Percentiles rank a stretch among this genome's conserved stretches.
Conservation (phyloP, 2,113 vertebrate species). For the Coracopsis vasa region DNA sequence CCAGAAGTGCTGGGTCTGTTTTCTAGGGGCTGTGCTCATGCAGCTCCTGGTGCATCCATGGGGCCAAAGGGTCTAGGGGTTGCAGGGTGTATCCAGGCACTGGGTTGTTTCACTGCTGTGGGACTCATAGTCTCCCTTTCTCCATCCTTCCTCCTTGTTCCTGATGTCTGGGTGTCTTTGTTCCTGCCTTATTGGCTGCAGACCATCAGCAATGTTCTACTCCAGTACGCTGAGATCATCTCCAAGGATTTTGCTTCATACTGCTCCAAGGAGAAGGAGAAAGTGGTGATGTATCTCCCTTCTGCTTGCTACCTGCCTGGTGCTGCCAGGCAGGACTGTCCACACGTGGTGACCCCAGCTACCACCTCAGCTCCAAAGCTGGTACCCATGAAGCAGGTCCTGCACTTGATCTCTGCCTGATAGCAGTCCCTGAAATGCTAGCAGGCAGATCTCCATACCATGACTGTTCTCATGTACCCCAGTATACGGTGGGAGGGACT, state of each 20-base stretch:
- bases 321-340: not conserved
- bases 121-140: not conserved
- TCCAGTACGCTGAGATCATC: slow-evolving; percentile 94
- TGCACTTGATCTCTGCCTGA: accelerated
- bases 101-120: not conserved
- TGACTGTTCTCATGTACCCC: not conserved
- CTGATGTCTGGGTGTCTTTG: not conserved
- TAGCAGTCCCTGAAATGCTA: not conserved
- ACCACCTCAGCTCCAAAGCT: not conserved
- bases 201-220: slow-evolving; percentile 97
- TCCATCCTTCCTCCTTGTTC: not conserved
- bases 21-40: not conserved
- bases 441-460: accelerated
- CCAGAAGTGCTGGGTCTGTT: not conserved
- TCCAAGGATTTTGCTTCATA: slow-evolving; percentile 93
- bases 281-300: slow-evolving; percentile 77
- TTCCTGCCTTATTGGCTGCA: slow-evolving; percentile 34
- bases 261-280: slow-evolving; percentile 96
- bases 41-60: accelerated
- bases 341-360: not conserved
- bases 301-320: not conserved
- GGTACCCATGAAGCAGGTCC: accelerated
- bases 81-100: no score
- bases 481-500: not conserved
- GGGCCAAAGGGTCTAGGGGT: not conserved